A percentile compares a stretch with the other conserved stretches of the same genome.
These are phyloP conservation scores for Tenthredo amoena DNA, from an alignment of 2,888 invertebrate genomes.

Conservation along the genomic window DNA sequence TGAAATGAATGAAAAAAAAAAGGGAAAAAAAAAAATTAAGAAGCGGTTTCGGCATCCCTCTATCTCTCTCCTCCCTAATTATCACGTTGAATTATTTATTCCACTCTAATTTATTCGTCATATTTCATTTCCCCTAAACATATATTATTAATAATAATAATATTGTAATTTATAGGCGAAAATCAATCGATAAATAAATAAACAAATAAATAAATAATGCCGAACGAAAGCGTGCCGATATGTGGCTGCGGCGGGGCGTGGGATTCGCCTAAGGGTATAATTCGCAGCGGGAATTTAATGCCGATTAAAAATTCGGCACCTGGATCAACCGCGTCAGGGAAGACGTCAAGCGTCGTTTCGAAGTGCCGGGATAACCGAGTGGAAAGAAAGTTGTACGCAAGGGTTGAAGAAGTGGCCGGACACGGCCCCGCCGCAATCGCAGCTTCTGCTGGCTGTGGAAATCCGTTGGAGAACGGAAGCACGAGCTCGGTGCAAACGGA, in stretches of 20 bases:
- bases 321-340: conserved; percentile 59
- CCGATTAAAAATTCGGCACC: background rate
- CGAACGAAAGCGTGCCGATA: conserved; percentile 71
- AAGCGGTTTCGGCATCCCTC: conserved; percentile 56
- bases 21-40: background rate
- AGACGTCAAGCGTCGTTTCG: conserved; percentile 51
- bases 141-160: background rate
- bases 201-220: conserved; percentile 62
- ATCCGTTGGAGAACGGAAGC: conserved; percentile 54
- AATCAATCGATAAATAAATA: background rate
- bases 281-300: background rate
- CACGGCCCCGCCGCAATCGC: background rate
- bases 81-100: too few relatives aligned
- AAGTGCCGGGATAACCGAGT: conserved; percentile 14
- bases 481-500: conserved; percentile 63
- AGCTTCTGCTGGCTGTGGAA: background rate
- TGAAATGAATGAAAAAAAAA: background rate
- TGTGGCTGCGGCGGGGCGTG: conserved; percentile 72
- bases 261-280: conserved; percentile 61
- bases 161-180: background rate
- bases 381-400: background rate
- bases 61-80: background rate
- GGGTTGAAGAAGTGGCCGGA: background rate
- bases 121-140: too few relatives aligned
- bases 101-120: too few relatives aligned